Conservation (phyloP, 2,113 vertebrate genomes). For the Glaucidium brasilianum region DNA sequence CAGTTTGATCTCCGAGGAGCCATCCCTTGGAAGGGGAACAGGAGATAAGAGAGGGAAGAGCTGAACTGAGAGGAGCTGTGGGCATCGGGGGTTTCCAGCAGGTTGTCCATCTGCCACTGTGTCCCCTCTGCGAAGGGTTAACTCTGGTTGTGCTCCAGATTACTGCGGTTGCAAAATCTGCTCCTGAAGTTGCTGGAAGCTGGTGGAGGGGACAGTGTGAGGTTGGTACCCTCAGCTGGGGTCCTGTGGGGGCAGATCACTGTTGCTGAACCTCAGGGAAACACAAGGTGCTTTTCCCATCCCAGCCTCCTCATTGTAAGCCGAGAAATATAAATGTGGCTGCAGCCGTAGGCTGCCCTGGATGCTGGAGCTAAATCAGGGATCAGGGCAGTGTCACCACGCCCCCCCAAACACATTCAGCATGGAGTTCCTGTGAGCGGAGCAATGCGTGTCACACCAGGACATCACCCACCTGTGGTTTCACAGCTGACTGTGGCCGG, state of each 20-base stretch:
- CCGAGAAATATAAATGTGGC: not conserved
- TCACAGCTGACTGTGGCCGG: not conserved
- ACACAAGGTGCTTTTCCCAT: not conserved
- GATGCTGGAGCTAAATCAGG: not conserved
- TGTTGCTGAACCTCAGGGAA: not conserved
- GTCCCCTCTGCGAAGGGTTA: not conserved
- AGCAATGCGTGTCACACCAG: not conserved
- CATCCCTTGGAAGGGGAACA: not conserved
- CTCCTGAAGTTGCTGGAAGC: not conserved
- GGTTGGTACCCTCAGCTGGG: not conserved
- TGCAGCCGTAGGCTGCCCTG: not conserved
- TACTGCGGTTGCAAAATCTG: not conserved
- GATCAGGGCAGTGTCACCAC: not conserved
- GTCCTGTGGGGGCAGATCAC: not conserved
- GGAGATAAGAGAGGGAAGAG: not conserved
- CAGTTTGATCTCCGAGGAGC: not conserved
- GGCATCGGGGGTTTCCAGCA: not conserved
- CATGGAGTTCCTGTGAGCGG: not conserved
- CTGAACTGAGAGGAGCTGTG: not conserved
- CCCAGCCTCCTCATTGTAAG: not conserved
- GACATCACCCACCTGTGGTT: not conserved
- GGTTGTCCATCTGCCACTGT: not conserved
- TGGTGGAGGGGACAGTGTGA: not conserved
- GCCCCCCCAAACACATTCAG: fast-evolving
- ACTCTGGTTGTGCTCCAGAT: not conserved